Percentiles rank a stretch among this genome's conserved stretches.
phyloP scores from a whole-genome alignment of 2,888 invertebrate genomes.

The Pediacus dermestoides region DNA sequence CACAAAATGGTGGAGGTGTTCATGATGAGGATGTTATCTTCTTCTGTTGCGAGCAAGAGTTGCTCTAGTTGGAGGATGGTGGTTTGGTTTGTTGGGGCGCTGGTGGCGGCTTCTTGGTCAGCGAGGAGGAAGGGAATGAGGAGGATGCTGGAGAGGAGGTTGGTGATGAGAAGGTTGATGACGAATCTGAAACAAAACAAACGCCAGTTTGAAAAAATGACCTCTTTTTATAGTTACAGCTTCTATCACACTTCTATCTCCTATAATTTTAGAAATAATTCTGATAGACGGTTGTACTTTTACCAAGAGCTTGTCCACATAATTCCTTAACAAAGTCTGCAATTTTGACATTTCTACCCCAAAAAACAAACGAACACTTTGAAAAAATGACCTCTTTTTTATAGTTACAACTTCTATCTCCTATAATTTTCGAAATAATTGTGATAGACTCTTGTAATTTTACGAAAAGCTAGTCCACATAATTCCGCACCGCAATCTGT shows the following conservation, averaged over 20 bases:
- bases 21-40: slow-evolving; percentile 29
- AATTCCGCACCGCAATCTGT: no score
- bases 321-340: no score
- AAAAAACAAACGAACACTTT: no score
- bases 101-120: slow-evolving; percentile 48
- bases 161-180: slow-evolving; percentile 54
- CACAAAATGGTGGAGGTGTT: slow-evolving; percentile 34
- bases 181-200: slow-evolving; percentile 49
- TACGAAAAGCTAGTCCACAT: no score
- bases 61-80: slow-evolving; percentile 45
- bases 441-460: no score
- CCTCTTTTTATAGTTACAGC: slow-evolving; percentile 4
- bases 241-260: no score
- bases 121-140: slow-evolving; percentile 54
- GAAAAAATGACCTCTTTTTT: no score
- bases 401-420: no score
- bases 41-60: slow-evolving; percentile 21
- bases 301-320: no score
- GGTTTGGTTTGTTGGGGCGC: slow-evolving; percentile 50
- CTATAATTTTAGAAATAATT: no score
- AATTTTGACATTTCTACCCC: no score
- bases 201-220: slow-evolving; percentile 27
- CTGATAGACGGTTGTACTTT: not conserved
- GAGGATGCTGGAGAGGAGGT: slow-evolving; percentile 51
- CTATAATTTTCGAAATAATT: no score